Base-by-base conservation (phyloP, 30 jellyfish, hydroid and myxozoan species). In the Hydractinia echinata region DNA sequence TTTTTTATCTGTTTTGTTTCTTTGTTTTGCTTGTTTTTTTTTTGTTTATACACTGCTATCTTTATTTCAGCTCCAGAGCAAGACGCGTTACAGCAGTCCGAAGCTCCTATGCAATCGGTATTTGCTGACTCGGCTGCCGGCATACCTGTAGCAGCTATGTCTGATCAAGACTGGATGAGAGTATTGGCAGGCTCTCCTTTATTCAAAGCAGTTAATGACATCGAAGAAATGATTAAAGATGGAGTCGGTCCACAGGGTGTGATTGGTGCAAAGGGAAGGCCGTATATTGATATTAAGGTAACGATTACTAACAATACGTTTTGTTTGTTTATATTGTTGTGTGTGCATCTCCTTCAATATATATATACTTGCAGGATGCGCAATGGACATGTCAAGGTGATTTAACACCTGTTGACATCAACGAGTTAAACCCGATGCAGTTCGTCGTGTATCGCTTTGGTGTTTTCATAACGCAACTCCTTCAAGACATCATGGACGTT, bases 361-460 rank as follows among this genome's bases (percentile, higher is more conserved):
- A 0, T 18, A 3, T 76, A 4, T 54, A 71, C 67, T 30, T 18
- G 39, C 62, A 93, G 99, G 99, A 93, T 67, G 99, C 99, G 16
- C 99, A 93, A 76, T 93, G 99, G 99, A 68, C 84, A 81, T 87
- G 96, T 84, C 76, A 84, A 53, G 99, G 95, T 19, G 99, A 93
- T 10, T 68, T 93, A 50, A 81, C 81, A 21, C 99, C 99, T 64
- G 95, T 93, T 10, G 99, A 93, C 89, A 86, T 93, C 66, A 93
- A 93, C 84, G 99, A 93, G 7, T 88, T 93, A 15, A 84, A 92
- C 67, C 99, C 99, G n/a, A 76, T 95, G n/a, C 96, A 93, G 50
- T 93, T 93, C 64, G 96, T 93, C 13, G 94, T 87, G 14, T 93
- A 93, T 70, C 99, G 99, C 13, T 93, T 86, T 58, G 99, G 99